These are phyloP conservation scores for Drosophila arizonae DNA, from an alignment of 1,140 invertebrate species.

Conservation along the genomic window DNA sequence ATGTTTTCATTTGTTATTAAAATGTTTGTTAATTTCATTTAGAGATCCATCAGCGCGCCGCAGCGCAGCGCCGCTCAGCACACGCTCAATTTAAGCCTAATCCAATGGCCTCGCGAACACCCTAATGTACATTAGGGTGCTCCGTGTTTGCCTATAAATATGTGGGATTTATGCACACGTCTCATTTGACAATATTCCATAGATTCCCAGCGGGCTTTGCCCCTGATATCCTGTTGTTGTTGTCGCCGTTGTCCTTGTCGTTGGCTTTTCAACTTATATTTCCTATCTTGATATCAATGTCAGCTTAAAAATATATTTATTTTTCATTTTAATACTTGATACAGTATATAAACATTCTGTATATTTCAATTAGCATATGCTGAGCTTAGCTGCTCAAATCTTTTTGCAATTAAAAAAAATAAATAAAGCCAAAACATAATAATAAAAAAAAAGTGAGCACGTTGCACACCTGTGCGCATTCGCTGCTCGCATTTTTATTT, in stretches of 20 bases:
- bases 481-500: not conserved
- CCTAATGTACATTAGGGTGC: conserved; percentile 1
- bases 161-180: conserved; percentile 74
- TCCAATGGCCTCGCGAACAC: conserved; percentile 29
- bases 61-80: conserved; percentile 49
- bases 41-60: conserved; percentile 69
- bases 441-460: not conserved
- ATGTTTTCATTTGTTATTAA: conserved; percentile 83
- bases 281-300: not conserved
- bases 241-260: not conserved
- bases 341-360: not conserved
- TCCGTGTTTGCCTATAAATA: conserved; percentile 80
- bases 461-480: not conserved
- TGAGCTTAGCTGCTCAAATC: not conserved
- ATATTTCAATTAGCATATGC: not conserved
- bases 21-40: conserved; percentile 82
- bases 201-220: conserved; percentile 1
- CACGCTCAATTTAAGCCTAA: conserved; percentile 82
- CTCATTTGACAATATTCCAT: conserved; percentile 59
- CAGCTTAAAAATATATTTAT: conserved; percentile 50
- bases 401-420: not conserved
- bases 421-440: too few species aligned
- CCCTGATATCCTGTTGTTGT: not conserved
- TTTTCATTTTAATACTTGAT: conserved; percentile 62
- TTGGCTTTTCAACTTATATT: conserved; percentile 42